Evolutionary conservation across 2,888 invertebrate species (phyloP).

Genomic region (Gibbula magus): DNA sequence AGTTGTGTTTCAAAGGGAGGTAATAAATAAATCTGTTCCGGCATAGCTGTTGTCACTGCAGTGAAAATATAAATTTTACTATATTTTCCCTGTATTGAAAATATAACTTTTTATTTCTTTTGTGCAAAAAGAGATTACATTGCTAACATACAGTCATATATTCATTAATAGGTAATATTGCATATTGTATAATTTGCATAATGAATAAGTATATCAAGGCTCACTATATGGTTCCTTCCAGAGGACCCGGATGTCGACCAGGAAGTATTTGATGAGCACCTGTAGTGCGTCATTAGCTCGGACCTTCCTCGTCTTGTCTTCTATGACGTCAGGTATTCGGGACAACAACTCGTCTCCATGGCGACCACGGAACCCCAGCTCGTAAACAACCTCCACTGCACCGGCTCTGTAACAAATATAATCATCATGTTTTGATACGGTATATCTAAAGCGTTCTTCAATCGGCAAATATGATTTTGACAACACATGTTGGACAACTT

Average conservation of each 20-base stretch:
- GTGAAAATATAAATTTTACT: no score
- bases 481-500: no score
- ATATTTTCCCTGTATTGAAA: no score
- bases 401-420: conserved; percentile 29
- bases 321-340: conserved; percentile 35
- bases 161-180: not conserved
- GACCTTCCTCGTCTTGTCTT: conserved; percentile 29
- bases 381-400: conserved; percentile 33
- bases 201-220: not conserved
- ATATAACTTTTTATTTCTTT: no score
- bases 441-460: no score
- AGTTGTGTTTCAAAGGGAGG: no score
- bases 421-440: not conserved
- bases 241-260: conserved; percentile 42
- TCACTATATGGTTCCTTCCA: conserved; percentile 37
- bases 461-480: no score
- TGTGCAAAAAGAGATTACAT: no score
- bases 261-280: conserved; percentile 32
- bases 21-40: no score
- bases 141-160: not conserved
- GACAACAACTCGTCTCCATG: conserved; percentile 13
- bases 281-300: conserved; percentile 30
- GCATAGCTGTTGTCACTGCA: no score
- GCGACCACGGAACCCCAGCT: conserved; percentile 37
- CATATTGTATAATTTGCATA: not conserved